These are phyloP conservation scores for Acrobasis suavella DNA, from an alignment of 2,888 invertebrate genomes.

Conservation along the genomic window DNA sequence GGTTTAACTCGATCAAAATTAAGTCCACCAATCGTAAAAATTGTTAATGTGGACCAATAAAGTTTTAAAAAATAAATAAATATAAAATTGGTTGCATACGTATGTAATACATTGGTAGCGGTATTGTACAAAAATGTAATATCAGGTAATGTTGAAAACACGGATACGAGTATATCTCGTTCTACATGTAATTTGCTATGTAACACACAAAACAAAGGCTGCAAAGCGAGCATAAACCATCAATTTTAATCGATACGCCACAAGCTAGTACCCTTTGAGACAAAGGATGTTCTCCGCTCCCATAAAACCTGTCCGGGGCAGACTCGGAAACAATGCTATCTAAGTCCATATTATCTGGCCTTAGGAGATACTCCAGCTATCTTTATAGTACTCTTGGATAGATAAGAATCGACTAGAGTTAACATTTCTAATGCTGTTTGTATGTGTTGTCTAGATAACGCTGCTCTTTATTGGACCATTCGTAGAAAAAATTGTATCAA, in stretches of 20 bases:
- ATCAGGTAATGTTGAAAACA: background rate
- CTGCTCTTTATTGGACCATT: background rate
- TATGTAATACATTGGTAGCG: too few relatives aligned
- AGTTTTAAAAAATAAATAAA: too few relatives aligned
- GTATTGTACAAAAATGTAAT: too few relatives aligned
- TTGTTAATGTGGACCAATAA: too few relatives aligned
- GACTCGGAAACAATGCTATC: constrained; percentile 40
- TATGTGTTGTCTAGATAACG: constrained; percentile 13
- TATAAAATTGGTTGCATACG: too few relatives aligned
- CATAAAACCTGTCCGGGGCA: constrained; percentile 19
- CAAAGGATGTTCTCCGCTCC: constrained; percentile 12
- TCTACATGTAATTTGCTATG: background rate
- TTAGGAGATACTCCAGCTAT: constrained; percentile 25
- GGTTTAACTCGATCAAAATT: too few relatives aligned
- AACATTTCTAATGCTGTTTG: constrained; percentile 35
- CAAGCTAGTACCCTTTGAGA: constrained; percentile 18
- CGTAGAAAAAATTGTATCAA: background rate
- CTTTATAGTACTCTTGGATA: constrained; percentile 32
- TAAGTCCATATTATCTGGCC: constrained; percentile 41
- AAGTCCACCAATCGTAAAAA: too few relatives aligned
- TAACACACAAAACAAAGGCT: constrained; percentile 2
- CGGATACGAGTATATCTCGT: background rate
- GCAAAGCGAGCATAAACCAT: constrained; percentile 10
- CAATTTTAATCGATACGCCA: constrained; percentile 23
- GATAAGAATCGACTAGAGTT: constrained; percentile 39